Evolutionary conservation across 1,140 invertebrate genomes (phyloP), one percentile per base, ranked within the genome.

Genomic region (Eumaeus atala): DNA sequence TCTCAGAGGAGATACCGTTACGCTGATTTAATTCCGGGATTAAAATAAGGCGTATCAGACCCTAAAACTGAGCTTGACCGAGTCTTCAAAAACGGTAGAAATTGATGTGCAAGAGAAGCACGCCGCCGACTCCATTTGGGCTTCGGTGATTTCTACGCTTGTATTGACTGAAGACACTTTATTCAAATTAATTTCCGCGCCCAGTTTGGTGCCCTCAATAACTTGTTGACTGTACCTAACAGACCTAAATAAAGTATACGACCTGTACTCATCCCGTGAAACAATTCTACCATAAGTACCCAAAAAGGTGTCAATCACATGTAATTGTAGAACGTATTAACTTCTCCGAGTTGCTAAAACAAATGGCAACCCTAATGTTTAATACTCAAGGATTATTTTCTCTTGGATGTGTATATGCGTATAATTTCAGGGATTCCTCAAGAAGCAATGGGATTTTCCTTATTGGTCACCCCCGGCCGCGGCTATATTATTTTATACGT

Each of bases 231-330:
- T 44, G 40, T 44, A 44, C 40, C 40, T 16, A 28, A 28, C n/a
- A 44, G 16, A 44, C 16, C 12, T 14, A 44, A 44, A 44, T 44
- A 44, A 44, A 44, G 17, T 44, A 40, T 40, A 44, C 17, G 16
- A 44, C 40, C 40, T 16, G 34, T 28, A 44, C 21, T 53, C 34
- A 28, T 53, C 38, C 12, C 37, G 33, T 53, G 38, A 33, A 61
- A 56, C 66, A 66, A 77, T 74, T 72, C 67, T 60, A 60, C 67
- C 65, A 67, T 78, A 77, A 81, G 74, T 75, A 75, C 69, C 70
- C 72, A 74, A 78, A 78, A 78, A 81, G 74, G 77, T 81, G 75
- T 73, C 75, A 74, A 75, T 75, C 71, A 67, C 70, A 54, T 67
- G 1, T 14, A 21, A 16, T 9, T 14, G 2, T 1, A 2, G 44